Percentiles rank a stretch among this genome's conserved stretches.
Evolutionary conservation across 1,140 invertebrate genomes (phyloP).

Genomic region (Trichoplusia ni): DNA sequence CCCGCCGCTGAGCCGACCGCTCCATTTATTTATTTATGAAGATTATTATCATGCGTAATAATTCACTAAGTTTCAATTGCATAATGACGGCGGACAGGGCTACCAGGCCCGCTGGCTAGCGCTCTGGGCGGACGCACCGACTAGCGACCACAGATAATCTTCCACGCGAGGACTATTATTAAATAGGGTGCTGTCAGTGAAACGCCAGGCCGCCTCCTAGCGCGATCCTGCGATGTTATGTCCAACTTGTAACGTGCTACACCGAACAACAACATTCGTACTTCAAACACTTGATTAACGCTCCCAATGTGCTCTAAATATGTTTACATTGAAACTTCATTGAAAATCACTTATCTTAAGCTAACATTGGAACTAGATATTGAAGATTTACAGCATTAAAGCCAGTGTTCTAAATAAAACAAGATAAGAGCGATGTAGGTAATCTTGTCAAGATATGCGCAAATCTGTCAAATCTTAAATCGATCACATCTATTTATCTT

Average conservation of each 20-base stretch:
- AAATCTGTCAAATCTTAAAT: constrained; percentile 1
- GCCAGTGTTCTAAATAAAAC: constrained; percentile 3
- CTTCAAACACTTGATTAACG: constrained; percentile 25
- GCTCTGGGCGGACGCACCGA: constrained; percentile 63
- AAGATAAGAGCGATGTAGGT: constrained; percentile 1
- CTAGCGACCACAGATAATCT: constrained; percentile 62
- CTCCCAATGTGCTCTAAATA: constrained; percentile 6
- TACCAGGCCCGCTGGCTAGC: constrained; percentile 53
- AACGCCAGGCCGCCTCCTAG: constrained; percentile 52
- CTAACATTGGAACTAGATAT: constrained; percentile 5
- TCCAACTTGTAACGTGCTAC: constrained; percentile 9
- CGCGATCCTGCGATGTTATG: constrained; percentile 18
- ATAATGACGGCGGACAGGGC: constrained; percentile 75
- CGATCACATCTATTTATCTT: constrained; percentile 6
- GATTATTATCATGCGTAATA: constrained; percentile 80
- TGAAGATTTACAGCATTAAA: constrained; percentile 1
- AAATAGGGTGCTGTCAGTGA: constrained; percentile 72
- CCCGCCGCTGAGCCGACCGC: constrained; percentile 47
- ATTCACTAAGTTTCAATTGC: constrained; percentile 82
- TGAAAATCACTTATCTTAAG: constrained; percentile 1
- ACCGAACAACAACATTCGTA: constrained; percentile 23
- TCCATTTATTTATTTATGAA: constrained; percentile 76
- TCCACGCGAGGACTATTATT: constrained; percentile 67
- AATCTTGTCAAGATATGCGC: constrained; percentile 13
- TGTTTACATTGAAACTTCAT: background rate